Percentiles rank a stretch among this genome's conserved stretches.
These are phyloP conservation scores for Leptopilina myrica DNA, from an alignment of 2,888 invertebrate species.

Conservation along the genomic window DNA sequence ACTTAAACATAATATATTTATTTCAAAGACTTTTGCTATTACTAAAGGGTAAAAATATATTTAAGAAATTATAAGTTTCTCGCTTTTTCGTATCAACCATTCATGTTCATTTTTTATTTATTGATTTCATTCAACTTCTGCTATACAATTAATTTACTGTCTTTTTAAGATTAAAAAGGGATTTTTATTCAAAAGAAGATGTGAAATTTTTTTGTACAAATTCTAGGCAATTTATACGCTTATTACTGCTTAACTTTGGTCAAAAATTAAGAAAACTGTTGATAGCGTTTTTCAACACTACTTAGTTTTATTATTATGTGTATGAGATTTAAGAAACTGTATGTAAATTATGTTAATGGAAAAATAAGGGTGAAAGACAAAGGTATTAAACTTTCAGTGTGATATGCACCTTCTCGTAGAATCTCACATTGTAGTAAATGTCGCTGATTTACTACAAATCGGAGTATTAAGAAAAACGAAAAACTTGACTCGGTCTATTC, in stretches of 20 bases:
- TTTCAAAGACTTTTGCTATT: slow-evolving; percentile 53
- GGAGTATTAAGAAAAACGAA: not conserved
- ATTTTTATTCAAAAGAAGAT: not conserved
- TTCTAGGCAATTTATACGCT: not conserved
- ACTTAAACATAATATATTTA: slow-evolving; percentile 58
- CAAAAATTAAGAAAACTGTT: not conserved
- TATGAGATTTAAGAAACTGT: not conserved
- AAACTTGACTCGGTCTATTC: not conserved
- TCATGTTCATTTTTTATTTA: slow-evolving; percentile 10
- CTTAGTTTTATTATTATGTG: not conserved
- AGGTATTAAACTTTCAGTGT: slow-evolving; percentile 2
- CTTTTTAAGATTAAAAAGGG: not conserved
- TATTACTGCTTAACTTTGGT: not conserved
- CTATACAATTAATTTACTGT: not conserved
- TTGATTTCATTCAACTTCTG: not conserved
- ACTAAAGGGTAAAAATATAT: not conserved
- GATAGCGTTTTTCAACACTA: not conserved
- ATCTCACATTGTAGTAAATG: slow-evolving; percentile 4
- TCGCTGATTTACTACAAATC: not conserved
- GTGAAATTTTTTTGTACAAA: not conserved
- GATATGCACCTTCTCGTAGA: slow-evolving; percentile 10
- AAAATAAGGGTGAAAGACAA: not conserved
- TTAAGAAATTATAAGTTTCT: not conserved
- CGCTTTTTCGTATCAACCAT: not conserved
- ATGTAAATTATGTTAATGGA: not conserved